phyloP scores from a whole-genome alignment of 2,888 invertebrate genomes.

The Netelia virgata region DNA sequence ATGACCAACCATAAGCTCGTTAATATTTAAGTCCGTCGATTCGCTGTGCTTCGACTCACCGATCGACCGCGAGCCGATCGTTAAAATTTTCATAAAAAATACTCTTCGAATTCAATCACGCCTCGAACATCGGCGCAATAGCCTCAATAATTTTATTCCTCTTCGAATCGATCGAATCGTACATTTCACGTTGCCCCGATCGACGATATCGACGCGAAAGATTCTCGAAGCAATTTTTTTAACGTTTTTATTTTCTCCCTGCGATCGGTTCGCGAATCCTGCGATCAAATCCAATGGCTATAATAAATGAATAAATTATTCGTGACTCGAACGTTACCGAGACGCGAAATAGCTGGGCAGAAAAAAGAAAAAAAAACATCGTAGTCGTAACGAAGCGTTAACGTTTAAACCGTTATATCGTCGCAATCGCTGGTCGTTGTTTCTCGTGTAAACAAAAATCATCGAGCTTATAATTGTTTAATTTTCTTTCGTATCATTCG shows the following conservation, averaged over 20 bases:
- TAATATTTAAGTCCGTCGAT: conserved; percentile 27
- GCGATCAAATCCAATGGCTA: neutral
- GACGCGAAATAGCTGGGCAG: neutral
- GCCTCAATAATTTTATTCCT: conserved; percentile 5
- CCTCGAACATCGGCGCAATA: too few species aligned
- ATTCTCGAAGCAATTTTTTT: too few species aligned
- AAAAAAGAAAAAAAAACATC: neutral
- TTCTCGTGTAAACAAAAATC: neutral
- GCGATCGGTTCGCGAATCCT: neutral
- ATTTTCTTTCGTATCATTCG: neutral
- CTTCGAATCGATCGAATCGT: conserved; percentile 23
- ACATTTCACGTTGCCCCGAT: conserved; percentile 3
- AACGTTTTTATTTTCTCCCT: too few species aligned
- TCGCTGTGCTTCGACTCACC: conserved; percentile 29
- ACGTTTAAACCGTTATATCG: neutral
- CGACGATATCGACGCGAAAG: neutral
- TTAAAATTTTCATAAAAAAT: conserved; percentile 22
- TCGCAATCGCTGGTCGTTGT: neutral
- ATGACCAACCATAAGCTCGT: conserved; percentile 27
- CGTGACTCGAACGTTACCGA: neutral
- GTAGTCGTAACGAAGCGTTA: neutral
- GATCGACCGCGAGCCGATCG: conserved; percentile 55
- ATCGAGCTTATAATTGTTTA: too few species aligned
- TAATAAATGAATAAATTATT: neutral
- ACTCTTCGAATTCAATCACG: too few species aligned